Evolutionary conservation across 2,888 invertebrate genomes (phyloP), one percentile per base, ranked within the genome.

Genomic region (Caenorhabditis parvicauda): DNA sequence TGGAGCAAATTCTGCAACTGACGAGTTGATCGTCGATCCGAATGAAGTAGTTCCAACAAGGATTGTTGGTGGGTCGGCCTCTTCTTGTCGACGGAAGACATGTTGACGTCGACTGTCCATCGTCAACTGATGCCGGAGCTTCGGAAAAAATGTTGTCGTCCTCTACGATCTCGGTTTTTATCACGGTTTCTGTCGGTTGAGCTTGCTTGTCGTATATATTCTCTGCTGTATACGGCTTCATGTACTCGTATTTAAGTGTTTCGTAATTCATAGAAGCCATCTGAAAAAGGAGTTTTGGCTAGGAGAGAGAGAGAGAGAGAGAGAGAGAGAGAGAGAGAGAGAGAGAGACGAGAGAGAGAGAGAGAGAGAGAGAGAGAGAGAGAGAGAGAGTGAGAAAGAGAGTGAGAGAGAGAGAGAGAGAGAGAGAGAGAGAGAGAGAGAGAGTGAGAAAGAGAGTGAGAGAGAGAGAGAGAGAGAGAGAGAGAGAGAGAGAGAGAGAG

Each of bases 61-160:
- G 72, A 49, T 72, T 72, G 44, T 70, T 67, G 12, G 72, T 72
- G 7, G 72, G 72, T 22, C 72, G 44, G 9, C 70, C 70, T 27
- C 70, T 47, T 49, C 67, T 70, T 53, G 53, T 48, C 35, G 46
- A 47, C 32, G 19, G 25, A 29, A 24, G 50, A 39, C 19, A 22
- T 21, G 39, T 42, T 22, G 29, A 29, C 35, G 49, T 49, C n/a
- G n/a, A n/a, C n/a, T n/a, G n/a, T n/a, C n/a, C n/a, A n/a, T n/a
- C n/a, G n/a, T n/a, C n/a, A n/a, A n/a, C n/a, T n/a, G n/a, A n/a
- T n/a, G n/a, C n/a, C n/a, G n/a, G n/a, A n/a, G n/a, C n/a, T n/a
- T n/a, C n/a, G n/a, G n/a, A n/a, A n/a, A n/a, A n/a, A n/a, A n/a
- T n/a, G n/a, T n/a, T n/a, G n/a, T n/a, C n/a, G n/a, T n/a, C n/a